Base-by-base conservation (phyloP, 2,888 invertebrate genomes). In the Melanostoma mellinum region DNA sequence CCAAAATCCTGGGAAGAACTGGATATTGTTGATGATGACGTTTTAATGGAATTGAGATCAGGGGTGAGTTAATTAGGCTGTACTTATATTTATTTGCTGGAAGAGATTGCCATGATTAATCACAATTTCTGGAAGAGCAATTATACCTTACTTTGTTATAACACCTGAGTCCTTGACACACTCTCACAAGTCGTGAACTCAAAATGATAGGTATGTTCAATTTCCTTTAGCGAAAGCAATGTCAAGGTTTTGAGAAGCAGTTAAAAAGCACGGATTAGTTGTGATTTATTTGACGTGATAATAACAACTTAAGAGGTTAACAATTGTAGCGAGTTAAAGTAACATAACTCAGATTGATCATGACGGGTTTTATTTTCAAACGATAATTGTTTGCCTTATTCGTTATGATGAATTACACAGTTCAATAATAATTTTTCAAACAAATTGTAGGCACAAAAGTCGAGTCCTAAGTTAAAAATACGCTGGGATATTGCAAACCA, bases 21-120 rank as follows among this genome's bases (percentile, higher is more conserved):
- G 46, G 93, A 92, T 5, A 90, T 94, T 36, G 93, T 95, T 9
- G 93, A 94, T 60, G 92, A 92, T 75, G 92, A 93, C 76, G 93
- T 94, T 4, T 89, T 94, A 30, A 92, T 93, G 86, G 94, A 95
- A 88, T 92, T 95, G 56, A 94, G 94, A 87, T 95, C 94, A 85
- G 95, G 94, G 92, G 95, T 95, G 90, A 92, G 92, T 89, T 6
- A n/a, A 55, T 48, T 72, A 76, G 20, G 61, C n/a, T n/a, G n/a
- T 56, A 20, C 46, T 42, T 6, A 38, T 8, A 38, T 20, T 48
- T 20, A 35, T 75, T 32, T 32, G 75, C 6, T 38, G 32, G 38
- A 52, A 32, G 42, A 6, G 30, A 32, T 30, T 48, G 20, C 20
- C 20, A 20, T 20, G 32, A 42, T 73, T 73, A 61, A 67, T 78